Evolutionary conservation across 1,140 invertebrate genomes (phyloP).

Genomic region (Laupala kohalensis): DNA sequence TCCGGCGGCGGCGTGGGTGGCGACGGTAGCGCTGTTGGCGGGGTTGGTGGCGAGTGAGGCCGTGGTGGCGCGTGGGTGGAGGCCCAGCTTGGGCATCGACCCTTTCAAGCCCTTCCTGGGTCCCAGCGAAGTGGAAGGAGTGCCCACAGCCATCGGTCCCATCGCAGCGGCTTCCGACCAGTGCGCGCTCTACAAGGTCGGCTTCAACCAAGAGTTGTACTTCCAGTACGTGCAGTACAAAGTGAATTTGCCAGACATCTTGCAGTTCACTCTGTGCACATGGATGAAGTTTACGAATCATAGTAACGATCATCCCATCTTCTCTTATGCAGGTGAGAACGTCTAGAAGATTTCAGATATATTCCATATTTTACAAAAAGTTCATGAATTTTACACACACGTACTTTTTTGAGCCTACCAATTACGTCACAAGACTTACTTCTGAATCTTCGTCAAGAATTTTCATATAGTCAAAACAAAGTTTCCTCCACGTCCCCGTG

Average conservation of each 20-base stretch:
- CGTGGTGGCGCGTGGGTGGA: neutral
- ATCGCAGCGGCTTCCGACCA: conserved; percentile 25
- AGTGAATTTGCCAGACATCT: conserved; percentile 49
- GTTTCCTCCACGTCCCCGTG: too few species aligned
- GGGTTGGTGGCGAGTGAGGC: neutral
- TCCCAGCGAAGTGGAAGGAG: neutral
- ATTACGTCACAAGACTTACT: too few species aligned
- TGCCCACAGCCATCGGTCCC: neutral
- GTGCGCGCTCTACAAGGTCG: conserved; percentile 51
- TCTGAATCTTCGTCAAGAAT: too few species aligned
- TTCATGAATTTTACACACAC: too few species aligned
- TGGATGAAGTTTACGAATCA: conserved; percentile 72
- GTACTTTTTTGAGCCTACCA: neutral
- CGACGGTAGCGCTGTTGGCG: neutral
- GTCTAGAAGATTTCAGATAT: neutral
- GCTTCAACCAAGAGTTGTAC: conserved; percentile 45
- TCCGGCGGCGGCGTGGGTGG: conserved; percentile 13
- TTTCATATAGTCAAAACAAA: too few species aligned
- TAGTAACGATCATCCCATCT: conserved; percentile 61
- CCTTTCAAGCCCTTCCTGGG: neutral
- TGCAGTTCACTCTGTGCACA: conserved; percentile 66
- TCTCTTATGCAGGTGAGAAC: conserved; percentile 62
- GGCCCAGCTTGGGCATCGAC: neutral
- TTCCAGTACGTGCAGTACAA: conserved; percentile 52
- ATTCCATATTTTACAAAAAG: too few species aligned